These are phyloP conservation scores for Copidosoma floridanum DNA, from an alignment of 1,140 invertebrate genomes.

Conservation along the genomic window DNA sequence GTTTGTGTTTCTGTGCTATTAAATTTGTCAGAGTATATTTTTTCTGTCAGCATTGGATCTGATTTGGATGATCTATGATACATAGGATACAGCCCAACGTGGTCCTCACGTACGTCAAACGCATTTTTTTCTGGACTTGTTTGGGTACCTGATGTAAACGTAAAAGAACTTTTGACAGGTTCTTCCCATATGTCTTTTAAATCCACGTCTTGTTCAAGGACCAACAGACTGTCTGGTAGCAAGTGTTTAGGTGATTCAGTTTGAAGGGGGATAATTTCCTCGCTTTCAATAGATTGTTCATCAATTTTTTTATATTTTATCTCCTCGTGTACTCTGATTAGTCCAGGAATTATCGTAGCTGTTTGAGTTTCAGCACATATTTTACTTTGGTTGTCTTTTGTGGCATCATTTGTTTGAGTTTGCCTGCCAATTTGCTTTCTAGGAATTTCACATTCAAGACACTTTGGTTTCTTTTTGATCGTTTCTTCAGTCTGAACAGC, in stretches of 20 bases:
- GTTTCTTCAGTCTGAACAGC: constrained; percentile 52
- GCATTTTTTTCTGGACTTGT: constrained; percentile 49
- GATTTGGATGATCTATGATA: constrained; percentile 37
- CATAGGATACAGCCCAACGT: constrained; percentile 43
- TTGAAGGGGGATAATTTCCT: constrained; percentile 39
- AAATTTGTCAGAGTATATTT: constrained; percentile 47
- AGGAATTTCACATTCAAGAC: constrained; percentile 34
- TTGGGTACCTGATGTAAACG: constrained; percentile 53
- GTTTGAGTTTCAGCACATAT: constrained; percentile 56
- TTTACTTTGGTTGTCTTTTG: constrained; percentile 39
- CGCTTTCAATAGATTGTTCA: constrained; percentile 34
- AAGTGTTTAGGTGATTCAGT: constrained; percentile 50
- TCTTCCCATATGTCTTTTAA: constrained; percentile 54
- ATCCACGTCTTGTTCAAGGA: constrained; percentile 46
- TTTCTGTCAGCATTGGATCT: constrained; percentile 50
- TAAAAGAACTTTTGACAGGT: constrained; percentile 39
- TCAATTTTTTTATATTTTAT: constrained; percentile 12
- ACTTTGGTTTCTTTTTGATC: constrained; percentile 33
- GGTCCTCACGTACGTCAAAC: constrained; percentile 46
- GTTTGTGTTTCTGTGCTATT: constrained; percentile 63
- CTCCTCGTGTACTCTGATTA: constrained; percentile 17
- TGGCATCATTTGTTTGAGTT: constrained; percentile 52
- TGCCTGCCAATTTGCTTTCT: constrained; percentile 50
- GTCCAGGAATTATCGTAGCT: constrained; percentile 24
- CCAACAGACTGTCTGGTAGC: constrained; percentile 50